A percentile compares a stretch with the other conserved stretches of the same genome.
Conservation (phyloP, 1,140 invertebrate genomes). For the Cotesia chilonis region DNA sequence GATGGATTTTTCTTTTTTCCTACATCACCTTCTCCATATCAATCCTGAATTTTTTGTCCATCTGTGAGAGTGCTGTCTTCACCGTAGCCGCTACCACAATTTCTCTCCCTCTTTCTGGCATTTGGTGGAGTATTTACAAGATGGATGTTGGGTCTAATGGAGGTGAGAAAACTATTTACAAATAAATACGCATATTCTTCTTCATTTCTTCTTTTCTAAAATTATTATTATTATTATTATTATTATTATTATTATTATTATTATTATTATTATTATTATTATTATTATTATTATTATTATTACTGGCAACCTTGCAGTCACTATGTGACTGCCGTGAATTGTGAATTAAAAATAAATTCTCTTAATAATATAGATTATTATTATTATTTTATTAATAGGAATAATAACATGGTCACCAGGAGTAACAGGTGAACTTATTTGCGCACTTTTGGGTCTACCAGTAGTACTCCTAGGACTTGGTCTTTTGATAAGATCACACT, state of each 20-base stretch:
- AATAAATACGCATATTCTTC: slow-evolving; percentile 28
- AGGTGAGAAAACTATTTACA: slow-evolving; percentile 42
- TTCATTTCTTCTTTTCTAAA: too few species aligned
- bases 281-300: too few species aligned
- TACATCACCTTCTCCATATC: slow-evolving; percentile 64
- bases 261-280: too few species aligned
- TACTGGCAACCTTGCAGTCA: too few species aligned
- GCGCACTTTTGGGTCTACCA: slow-evolving; percentile 68
- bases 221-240: too few species aligned
- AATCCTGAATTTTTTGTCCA: slow-evolving; percentile 66
- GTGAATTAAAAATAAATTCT: too few species aligned
- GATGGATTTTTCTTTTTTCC: slow-evolving; percentile 64
- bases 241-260: too few species aligned
- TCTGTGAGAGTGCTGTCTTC: slow-evolving; percentile 69
- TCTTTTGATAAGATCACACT: slow-evolving; percentile 66
- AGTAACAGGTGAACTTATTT: slow-evolving; percentile 70
- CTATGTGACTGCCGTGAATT: too few species aligned
- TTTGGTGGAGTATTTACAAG: slow-evolving; percentile 72
- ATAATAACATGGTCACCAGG: slow-evolving; percentile 66
- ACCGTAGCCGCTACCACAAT: slow-evolving; percentile 66
- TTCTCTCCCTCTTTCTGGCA: slow-evolving; percentile 67
- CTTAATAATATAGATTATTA: too few species aligned
- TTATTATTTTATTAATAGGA: slow-evolving; percentile 40
- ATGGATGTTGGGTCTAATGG: slow-evolving; percentile 56
- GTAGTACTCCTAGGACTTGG: slow-evolving; percentile 68